phyloP scores from a whole-genome alignment of 23 tunicate genomes.

The Corella eumyota region DNA sequence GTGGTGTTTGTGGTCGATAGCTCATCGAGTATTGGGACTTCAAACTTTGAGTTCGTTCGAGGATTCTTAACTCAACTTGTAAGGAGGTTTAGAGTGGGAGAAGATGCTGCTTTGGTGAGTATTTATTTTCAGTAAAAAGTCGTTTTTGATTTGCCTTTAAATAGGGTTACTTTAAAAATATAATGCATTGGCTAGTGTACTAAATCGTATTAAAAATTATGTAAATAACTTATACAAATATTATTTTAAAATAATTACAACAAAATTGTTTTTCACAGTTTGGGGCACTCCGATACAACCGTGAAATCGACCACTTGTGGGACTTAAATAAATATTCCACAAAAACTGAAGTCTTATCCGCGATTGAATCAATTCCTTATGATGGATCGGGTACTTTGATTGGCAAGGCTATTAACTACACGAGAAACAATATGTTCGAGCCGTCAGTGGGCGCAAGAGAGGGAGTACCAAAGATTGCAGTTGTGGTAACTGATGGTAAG shows the following conservation, averaged over 20 bases:
- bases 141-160: no score
- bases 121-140: no score
- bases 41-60: conserved; percentile 29
- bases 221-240: no score
- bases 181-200: no score
- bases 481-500: conserved; percentile 79
- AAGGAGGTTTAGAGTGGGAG: conserved; percentile 41
- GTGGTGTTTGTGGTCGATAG: conserved; percentile 73
- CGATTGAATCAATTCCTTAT: conserved; percentile 30
- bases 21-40: conserved; percentile 48
- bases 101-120: conserved; percentile 45
- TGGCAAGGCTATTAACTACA: conserved; percentile 50
- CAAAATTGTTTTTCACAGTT: conserved; percentile 28
- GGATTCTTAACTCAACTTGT: conserved; percentile 29
- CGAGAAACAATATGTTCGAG: conserved; percentile 19
- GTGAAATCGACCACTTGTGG: conserved; percentile 48
- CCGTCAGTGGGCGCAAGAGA: conserved; percentile 25
- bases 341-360: conserved; percentile 1
- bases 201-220: no score
- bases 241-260: no score
- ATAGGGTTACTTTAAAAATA: no score
- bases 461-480: conserved; percentile 29
- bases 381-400: conserved; percentile 58
- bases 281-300: conserved; percentile 68
- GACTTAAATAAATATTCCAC: conserved; percentile 17